Base-by-base conservation (phyloP, 2,888 invertebrate genomes). In the Steinernema carpocapsae region DNA sequence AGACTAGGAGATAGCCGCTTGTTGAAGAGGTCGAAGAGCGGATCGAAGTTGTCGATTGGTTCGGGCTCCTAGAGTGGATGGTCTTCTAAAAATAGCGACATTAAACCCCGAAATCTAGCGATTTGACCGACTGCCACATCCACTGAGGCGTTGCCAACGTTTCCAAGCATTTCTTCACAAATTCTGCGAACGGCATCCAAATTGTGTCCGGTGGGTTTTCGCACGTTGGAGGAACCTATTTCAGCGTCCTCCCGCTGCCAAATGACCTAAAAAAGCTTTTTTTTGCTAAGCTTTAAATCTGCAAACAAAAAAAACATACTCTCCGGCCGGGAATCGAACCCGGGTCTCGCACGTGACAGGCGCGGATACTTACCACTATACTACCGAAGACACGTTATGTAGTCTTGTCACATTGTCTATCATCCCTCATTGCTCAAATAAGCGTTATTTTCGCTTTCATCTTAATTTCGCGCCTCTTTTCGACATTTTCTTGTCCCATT, bases 151-250 rank as follows among this genome's bases (percentile, higher is more conserved):
- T 19, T 2, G 32, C 3, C 32, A 64, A 29, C 6, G 24, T 64
- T 17, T 10, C 29, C 64, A 64, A 64, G 32, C 64, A 29, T 1
- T 26, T 7, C 32, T 64, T 64, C 32, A 64, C 64, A 17, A 64
- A 32, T 32, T 29, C 64, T 3, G 37, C 29, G n/a, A 64, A 64
- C 32, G 64, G 64, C 64, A 64, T 64, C 17, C 64, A 1, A 32
- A 64, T 32, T 17, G 17, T 32, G 29, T 64, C 26, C 14, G 4
- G 29, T 17, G 17, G 26, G 26, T 52, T 22, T 24, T 52, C 22
- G 24, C 52, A 52, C 48, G 17, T 48, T 14, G 48, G 14, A 26
- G 56, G 56, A 26, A 22, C 12, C 17, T 6, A 22, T 56, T 26
- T 56, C 26, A 22, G 56, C 22, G 26, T 17, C 24, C 14, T 26